phyloP scores from a whole-genome alignment of 1,140 invertebrate genomes.

The Drosophila pseudoobscura region DNA sequence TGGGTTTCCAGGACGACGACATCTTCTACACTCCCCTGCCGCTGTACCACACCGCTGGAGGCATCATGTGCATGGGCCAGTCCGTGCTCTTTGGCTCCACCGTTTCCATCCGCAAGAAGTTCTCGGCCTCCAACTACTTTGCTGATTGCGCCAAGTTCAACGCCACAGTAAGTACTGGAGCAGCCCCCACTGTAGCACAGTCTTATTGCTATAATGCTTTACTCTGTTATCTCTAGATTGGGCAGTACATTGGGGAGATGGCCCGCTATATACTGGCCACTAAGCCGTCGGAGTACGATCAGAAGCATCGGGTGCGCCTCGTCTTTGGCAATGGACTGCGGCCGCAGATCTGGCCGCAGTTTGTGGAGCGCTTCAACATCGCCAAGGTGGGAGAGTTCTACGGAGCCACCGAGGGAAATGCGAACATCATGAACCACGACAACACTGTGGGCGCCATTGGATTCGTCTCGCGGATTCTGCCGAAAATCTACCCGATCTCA shows the following conservation, averaged over 20 bases:
- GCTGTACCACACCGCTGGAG: conserved; percentile 98
- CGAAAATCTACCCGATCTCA: conserved; percentile 92
- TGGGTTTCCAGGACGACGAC: conserved; percentile 88
- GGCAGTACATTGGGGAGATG: conserved; percentile 99
- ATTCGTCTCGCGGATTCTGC: conserved; percentile 94
- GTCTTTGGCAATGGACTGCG: conserved; percentile 98
- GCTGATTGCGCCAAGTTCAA: conserved; percentile 96
- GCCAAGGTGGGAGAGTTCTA: conserved; percentile 96
- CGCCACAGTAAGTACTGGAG: conserved; percentile 91
- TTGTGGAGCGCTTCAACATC: conserved; percentile 94
- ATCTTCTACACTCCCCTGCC: conserved; percentile 96
- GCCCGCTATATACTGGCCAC: conserved; percentile 97
- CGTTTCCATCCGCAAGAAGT: conserved; percentile 94
- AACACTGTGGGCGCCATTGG: conserved; percentile 97
- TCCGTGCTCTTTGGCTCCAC: conserved; percentile 93
- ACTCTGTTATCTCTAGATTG: conserved; percentile 48
- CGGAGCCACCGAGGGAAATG: conserved; percentile 98
- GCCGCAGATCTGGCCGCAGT: conserved; percentile 97
- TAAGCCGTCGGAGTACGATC: conserved; percentile 91
- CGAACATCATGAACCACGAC: conserved; percentile 96
- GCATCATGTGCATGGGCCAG: conserved; percentile 92
- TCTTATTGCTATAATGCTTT: neutral
- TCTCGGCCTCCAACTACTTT: conserved; percentile 98
- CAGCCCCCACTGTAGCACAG: neutral
- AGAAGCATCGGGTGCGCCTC: conserved; percentile 91